These are phyloP conservation scores for Syngnathoides biaculeatus DNA, from an alignment of 2,113 vertebrate genomes.

Conservation along the genomic window DNA sequence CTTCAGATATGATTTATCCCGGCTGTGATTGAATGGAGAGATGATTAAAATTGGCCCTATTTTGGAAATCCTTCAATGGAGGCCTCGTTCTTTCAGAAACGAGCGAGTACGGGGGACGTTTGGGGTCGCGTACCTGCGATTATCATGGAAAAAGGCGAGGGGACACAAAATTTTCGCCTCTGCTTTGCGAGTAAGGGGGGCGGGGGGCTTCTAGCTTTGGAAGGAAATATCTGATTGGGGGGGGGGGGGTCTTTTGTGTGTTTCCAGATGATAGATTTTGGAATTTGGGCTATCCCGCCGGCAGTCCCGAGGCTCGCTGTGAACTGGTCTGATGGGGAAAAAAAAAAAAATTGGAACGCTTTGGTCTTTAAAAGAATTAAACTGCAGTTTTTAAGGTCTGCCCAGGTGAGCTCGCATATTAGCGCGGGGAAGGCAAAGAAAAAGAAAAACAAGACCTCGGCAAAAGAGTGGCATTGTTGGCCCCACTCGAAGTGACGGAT, in stretches of 20 bases:
- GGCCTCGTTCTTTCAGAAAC: slow-evolving; percentile 85
- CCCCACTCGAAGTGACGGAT: slow-evolving; percentile 46
- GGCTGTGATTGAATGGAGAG: slow-evolving; percentile 99
- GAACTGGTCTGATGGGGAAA: slow-evolving; percentile 97
- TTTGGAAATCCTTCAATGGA: slow-evolving; percentile 92
- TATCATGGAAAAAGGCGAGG: slow-evolving; percentile 62
- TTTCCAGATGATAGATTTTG: slow-evolving; percentile 99
- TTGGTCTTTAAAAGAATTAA: slow-evolving; percentile 98
- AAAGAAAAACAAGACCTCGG: slow-evolving; percentile 84
- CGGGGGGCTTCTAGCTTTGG: slow-evolving; percentile 70
- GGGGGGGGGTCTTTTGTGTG: slow-evolving; percentile 88
- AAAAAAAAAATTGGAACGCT: slow-evolving; percentile 93
- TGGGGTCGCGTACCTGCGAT: slow-evolving; percentile 77
- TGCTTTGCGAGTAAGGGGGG: slow-evolving; percentile 70
- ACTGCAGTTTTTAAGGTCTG: slow-evolving; percentile 96
- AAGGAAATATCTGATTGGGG: slow-evolving; percentile 83
- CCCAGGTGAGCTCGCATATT: slow-evolving; percentile 95
- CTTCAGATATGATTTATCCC: slow-evolving; percentile 99
- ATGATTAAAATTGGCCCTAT: slow-evolving; percentile 99
- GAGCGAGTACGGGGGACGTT: slow-evolving; percentile 57
- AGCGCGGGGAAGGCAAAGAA: slow-evolving; percentile 76
- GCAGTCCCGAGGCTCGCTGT: slow-evolving; percentile 93
- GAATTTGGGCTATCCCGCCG: slow-evolving; percentile 97
- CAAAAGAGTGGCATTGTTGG: slow-evolving; percentile 72
- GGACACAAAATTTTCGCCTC: slow-evolving; percentile 70